These are phyloP conservation scores for Blennius ocellaris DNA, from an alignment of 2,113 vertebrate species.

Conservation along the genomic window DNA sequence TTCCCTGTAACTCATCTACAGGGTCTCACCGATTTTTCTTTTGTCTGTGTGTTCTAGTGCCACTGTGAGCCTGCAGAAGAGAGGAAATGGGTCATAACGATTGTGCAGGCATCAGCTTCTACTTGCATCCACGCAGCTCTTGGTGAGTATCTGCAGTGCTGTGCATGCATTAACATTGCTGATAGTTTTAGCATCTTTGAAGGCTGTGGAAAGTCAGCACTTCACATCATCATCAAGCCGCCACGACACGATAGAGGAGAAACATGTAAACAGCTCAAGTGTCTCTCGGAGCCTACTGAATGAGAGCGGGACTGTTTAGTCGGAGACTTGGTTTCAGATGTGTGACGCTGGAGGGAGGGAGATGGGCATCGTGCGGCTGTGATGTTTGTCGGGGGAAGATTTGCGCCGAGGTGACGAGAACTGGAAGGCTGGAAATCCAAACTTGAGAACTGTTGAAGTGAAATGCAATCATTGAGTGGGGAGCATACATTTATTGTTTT, in stretches of 20 bases:
- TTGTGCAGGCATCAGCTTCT: not conserved
- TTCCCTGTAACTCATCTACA: not conserved
- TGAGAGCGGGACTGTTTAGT: slow-evolving; percentile 16
- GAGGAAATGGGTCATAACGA: slow-evolving; percentile 18
- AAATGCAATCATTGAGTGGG: not conserved
- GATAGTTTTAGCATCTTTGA: not conserved
- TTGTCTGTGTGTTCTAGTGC: slow-evolving; percentile 23
- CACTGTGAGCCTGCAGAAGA: slow-evolving; percentile 37
- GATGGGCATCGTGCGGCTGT: slow-evolving; percentile 17
- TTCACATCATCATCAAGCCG: not conserved
- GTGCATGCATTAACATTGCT: slow-evolving; percentile 9
- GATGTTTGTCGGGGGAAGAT: slow-evolving; percentile 69
- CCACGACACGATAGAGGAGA: not conserved
- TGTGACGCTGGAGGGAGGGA: slow-evolving; percentile 5
- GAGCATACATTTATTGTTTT: not conserved
- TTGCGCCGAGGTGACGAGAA: slow-evolving; percentile 47
- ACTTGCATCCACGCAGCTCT: not conserved
- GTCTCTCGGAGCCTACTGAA: slow-evolving; percentile 34
- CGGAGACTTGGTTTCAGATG: slow-evolving; percentile 1
- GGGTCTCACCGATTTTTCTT: slow-evolving; percentile 45
- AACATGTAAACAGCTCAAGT: not conserved
- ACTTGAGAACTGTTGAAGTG: slow-evolving; percentile 61
- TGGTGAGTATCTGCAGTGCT: not conserved
- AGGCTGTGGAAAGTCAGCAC: not conserved
- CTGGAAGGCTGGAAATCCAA: slow-evolving; percentile 64